phyloP scores from a whole-genome alignment of 1,140 invertebrate species.

The Ectropis grisescens region DNA sequence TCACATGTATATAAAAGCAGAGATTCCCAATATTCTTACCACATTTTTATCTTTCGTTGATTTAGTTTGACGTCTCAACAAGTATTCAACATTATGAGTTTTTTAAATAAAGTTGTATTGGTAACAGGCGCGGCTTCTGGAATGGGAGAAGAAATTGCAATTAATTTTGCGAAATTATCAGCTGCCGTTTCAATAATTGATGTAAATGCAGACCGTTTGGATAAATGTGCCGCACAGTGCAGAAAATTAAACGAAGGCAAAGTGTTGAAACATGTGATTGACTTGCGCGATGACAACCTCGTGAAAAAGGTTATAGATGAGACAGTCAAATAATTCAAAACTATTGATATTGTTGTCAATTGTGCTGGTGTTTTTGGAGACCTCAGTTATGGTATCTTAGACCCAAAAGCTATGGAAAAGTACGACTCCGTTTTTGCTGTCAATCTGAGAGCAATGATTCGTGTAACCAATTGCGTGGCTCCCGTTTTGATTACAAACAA shows the following conservation, averaged over 20 bases:
- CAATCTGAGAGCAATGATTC: slow-evolving; percentile 18
- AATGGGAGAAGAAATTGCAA: too few relatives aligned
- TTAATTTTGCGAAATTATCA: slow-evolving; percentile 20
- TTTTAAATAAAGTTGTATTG: too few relatives aligned
- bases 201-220: slow-evolving; percentile 14
- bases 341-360: slow-evolving; percentile 22
- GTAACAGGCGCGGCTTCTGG: too few relatives aligned
- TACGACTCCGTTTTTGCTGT: slow-evolving; percentile 14
- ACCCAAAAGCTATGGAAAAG: slow-evolving; percentile 13
- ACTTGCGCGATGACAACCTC: slow-evolving; percentile 17
- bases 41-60: too few relatives aligned
- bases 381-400: slow-evolving; percentile 2
- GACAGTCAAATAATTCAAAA: slow-evolving; percentile 11
- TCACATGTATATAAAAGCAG: too few relatives aligned
- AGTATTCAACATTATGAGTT: too few relatives aligned
- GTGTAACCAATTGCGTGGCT: too few relatives aligned
- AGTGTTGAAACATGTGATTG: slow-evolving; percentile 12
- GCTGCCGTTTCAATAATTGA: slow-evolving; percentile 23
- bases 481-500: too few relatives aligned
- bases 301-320: slow-evolving; percentile 11
- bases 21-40: too few relatives aligned
- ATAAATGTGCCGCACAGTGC: slow-evolving; percentile 13
- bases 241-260: slow-evolving; percentile 15
- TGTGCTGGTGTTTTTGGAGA: slow-evolving; percentile 14
- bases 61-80: too few relatives aligned